phyloP scores from a whole-genome alignment of 2,888 invertebrate species.

The Heliconius cydno region DNA sequence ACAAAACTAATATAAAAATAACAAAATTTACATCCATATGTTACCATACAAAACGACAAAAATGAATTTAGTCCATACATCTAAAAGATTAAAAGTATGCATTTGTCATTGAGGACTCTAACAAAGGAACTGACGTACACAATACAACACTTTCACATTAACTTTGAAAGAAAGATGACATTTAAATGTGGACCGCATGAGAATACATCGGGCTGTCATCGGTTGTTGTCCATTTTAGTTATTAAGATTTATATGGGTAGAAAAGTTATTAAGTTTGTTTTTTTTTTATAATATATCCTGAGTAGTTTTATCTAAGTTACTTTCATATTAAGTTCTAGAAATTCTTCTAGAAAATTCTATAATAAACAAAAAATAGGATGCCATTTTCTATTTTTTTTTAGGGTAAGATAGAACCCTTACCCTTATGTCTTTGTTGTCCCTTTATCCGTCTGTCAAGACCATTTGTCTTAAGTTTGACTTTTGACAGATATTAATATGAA shows the following conservation, averaged over 20 bases:
- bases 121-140: conserved; percentile 55
- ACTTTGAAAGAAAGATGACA: conserved; percentile 63
- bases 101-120: conserved; percentile 40
- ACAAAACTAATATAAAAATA: background rate
- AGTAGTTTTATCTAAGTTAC: background rate
- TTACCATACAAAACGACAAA: conserved; percentile 12
- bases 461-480: too few relatives aligned
- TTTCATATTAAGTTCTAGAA: background rate
- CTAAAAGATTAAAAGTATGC: conserved; percentile 39
- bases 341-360: background rate
- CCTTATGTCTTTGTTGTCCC: too few relatives aligned
- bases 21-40: background rate
- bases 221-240: conserved; percentile 53
- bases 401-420: too few relatives aligned
- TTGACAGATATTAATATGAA: too few relatives aligned
- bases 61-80: conserved; percentile 30
- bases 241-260: conserved; percentile 66
- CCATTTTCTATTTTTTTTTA: too few relatives aligned
- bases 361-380: too few relatives aligned
- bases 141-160: conserved; percentile 44
- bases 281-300: background rate
- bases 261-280: conserved; percentile 44
- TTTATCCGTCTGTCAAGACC: too few relatives aligned
- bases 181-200: conserved; percentile 67
- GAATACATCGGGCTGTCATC: conserved; percentile 66